Evolutionary conservation across 1,140 invertebrate species (phyloP).

Genomic region (Drosophila pseudoobscura): DNA sequence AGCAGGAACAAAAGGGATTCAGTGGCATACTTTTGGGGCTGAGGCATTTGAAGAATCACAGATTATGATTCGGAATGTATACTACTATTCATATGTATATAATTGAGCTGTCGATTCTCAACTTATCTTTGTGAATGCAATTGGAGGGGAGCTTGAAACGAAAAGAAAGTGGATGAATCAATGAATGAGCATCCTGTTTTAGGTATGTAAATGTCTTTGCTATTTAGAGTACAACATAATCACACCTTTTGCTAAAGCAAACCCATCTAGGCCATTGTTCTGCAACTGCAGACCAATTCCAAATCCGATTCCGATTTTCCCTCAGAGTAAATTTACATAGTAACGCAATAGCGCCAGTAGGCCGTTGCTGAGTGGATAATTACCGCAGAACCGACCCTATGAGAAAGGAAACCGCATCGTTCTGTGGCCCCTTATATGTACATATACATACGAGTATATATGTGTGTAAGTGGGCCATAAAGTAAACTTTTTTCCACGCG

Average conservation of each 20-base stretch:
- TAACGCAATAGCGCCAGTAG: constrained; percentile 56
- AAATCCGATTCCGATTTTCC: background rate
- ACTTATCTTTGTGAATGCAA: too few species aligned
- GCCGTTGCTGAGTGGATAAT: constrained; percentile 65
- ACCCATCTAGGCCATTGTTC: constrained; percentile 8
- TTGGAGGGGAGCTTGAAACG: too few species aligned
- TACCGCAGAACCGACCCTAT: constrained; percentile 51
- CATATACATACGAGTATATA: constrained; percentile 6
- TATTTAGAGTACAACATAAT: too few species aligned
- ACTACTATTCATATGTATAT: too few species aligned
- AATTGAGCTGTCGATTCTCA: too few species aligned
- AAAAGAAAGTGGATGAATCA: too few species aligned
- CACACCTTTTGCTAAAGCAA: background rate
- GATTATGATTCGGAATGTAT: too few species aligned
- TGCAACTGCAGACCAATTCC: constrained; percentile 18
- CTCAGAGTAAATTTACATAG: constrained; percentile 43
- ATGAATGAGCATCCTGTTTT: background rate
- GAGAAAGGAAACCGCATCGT: constrained; percentile 1
- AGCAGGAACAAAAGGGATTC: constrained; percentile 26
- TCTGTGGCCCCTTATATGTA: background rate
- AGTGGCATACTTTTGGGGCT: constrained; percentile 8
- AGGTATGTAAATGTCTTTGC: too few species aligned
- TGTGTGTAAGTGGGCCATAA: constrained; percentile 65
- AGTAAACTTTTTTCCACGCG: constrained; percentile 64
- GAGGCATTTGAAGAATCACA: background rate